A percentile compares a stretch with the other conserved stretches of the same genome.
Evolutionary conservation across 2,888 invertebrate species (phyloP).

Genomic region (Itoplectis maculator): DNA sequence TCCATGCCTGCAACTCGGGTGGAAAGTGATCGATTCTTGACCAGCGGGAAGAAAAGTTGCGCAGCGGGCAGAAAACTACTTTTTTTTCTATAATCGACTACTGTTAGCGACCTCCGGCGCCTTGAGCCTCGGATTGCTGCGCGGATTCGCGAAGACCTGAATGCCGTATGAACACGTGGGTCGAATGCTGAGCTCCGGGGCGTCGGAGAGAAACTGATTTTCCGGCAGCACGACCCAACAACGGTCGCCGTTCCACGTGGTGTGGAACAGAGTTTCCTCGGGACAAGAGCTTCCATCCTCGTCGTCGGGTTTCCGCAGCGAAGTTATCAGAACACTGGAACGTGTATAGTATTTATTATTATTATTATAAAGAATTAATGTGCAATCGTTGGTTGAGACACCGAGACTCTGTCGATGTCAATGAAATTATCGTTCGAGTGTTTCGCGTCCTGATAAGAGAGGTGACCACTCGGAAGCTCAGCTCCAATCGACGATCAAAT

Average conservation of each 20-base stretch:
- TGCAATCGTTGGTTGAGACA: no score
- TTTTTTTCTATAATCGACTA: no score
- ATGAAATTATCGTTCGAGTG: not conserved
- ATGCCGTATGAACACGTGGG: slow-evolving; percentile 78
- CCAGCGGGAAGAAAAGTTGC: no score
- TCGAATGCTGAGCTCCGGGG: slow-evolving; percentile 76
- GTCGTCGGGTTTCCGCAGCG: slow-evolving; percentile 60
- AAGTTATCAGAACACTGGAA: slow-evolving; percentile 75
- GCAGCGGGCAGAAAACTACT: no score
- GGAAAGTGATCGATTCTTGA: no score
- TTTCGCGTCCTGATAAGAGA: not conserved
- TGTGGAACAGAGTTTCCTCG: slow-evolving; percentile 75
- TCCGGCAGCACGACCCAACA: slow-evolving; percentile 75
- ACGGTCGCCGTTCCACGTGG: slow-evolving; percentile 68
- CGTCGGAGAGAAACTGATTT: slow-evolving; percentile 71
- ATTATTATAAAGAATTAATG: no score
- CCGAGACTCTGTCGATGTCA: no score
- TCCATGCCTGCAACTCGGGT: no score
- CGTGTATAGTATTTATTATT: slow-evolving; percentile 22
- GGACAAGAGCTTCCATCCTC: slow-evolving; percentile 68
- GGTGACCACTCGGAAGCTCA: not conserved
- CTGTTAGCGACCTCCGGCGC: slow-evolving; percentile 63
- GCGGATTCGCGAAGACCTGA: slow-evolving; percentile 79
- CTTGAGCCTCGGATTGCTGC: slow-evolving; percentile 68
- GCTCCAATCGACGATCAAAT: no score